Evolutionary conservation across 2,797 vertebrate genomes (phyloP).

Genomic region (Coreius guichenoti): DNA sequence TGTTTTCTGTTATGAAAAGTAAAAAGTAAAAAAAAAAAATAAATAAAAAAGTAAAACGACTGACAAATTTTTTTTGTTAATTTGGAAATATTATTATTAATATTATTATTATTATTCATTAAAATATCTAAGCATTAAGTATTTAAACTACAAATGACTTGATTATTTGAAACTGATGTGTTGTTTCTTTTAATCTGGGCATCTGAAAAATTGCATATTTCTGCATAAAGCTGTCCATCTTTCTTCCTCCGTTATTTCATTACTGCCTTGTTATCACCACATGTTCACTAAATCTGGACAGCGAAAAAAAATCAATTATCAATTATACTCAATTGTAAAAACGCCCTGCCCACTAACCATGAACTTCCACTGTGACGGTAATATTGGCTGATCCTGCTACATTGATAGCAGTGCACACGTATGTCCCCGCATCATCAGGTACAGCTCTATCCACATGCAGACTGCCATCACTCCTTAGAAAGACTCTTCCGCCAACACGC

Average conservation of each 20-base stretch:
- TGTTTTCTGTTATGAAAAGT: background rate
- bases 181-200: background rate
- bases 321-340: background rate
- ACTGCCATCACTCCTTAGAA: conserved; percentile 84
- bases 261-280: background rate
- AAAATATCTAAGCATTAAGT: background rate
- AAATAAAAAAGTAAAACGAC: no score
- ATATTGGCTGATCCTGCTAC: conserved; percentile 80
- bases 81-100: no score
- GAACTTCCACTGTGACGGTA: conserved; percentile 81
- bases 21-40: background rate
- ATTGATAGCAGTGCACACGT: conserved; percentile 86
- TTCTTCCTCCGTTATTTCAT: background rate
- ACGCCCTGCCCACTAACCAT: conserved; percentile 73
- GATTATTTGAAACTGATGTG: background rate
- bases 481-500: conserved; percentile 68
- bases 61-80: no score
- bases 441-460: conserved; percentile 79
- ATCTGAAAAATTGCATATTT: background rate
- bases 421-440: conserved; percentile 81
- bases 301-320: background rate
- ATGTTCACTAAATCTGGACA: background rate
- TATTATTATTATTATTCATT: background rate
- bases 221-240: background rate
- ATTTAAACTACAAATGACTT: background rate